These are phyloP conservation scores for Trachurus trachurus DNA, from an alignment of 2,797 vertebrate species.

Conservation along the genomic window DNA sequence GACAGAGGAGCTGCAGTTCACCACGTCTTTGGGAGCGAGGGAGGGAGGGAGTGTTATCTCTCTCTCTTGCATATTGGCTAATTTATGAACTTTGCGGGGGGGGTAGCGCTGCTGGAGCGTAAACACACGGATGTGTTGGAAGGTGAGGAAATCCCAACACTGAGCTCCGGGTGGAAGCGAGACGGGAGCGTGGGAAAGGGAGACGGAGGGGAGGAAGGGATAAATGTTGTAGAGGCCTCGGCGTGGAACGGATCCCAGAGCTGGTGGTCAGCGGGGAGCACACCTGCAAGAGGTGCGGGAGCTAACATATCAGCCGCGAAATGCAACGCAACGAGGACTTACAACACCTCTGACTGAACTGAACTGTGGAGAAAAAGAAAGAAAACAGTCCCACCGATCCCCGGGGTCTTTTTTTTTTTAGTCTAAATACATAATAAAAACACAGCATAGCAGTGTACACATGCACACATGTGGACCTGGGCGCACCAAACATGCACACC, in stretches of 20 bases:
- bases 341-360: slow-evolving; percentile 19
- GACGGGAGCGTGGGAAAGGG: slow-evolving; percentile 72
- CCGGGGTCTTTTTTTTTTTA: slow-evolving; percentile 12
- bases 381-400: slow-evolving; percentile 34
- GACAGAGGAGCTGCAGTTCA: neutral
- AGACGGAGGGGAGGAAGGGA: slow-evolving; percentile 21
- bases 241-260: slow-evolving; percentile 36
- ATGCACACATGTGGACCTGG: slow-evolving; percentile 44
- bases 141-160: slow-evolving; percentile 74
- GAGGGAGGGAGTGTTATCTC: slow-evolving; percentile 36
- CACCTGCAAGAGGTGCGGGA: slow-evolving; percentile 71
- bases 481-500: slow-evolving; percentile 39
- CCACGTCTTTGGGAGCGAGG: neutral
- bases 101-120: slow-evolving; percentile 18
- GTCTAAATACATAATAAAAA: slow-evolving; percentile 52
- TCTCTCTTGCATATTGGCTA: slow-evolving; percentile 32
- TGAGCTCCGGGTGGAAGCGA: slow-evolving; percentile 45
- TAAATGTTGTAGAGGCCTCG: slow-evolving; percentile 12
- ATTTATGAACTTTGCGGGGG: slow-evolving; percentile 60
- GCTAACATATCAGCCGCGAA: slow-evolving; percentile 16
- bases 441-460: slow-evolving; percentile 25
- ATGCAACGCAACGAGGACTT: neutral
- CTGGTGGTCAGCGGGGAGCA: slow-evolving; percentile 45
- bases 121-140: slow-evolving; percentile 64
- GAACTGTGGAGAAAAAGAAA: slow-evolving; percentile 25